Conservation (phyloP, 1,140 invertebrate genomes). For the Caenorhabditis brenneri region DNA sequence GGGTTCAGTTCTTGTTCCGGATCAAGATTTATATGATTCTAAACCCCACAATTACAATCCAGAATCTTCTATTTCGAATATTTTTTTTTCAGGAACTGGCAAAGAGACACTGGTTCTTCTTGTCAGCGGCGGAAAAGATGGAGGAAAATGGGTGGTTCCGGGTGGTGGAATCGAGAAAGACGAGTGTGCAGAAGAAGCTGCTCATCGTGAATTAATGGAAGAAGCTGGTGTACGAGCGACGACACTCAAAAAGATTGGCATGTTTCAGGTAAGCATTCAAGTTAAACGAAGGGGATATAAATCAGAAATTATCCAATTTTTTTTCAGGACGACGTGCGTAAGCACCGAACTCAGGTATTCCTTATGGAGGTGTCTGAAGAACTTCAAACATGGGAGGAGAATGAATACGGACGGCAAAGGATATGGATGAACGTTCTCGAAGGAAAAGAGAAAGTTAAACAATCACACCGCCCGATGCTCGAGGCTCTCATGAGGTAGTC, state of each 20-base stretch:
- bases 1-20: no score
- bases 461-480: slow-evolving; percentile 9
- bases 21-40: no score
- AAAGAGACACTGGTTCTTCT: slow-evolving; percentile 31
- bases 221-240: slow-evolving; percentile 47
- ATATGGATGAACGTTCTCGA: slow-evolving; percentile 28
- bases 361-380: slow-evolving; percentile 42
- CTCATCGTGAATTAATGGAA: slow-evolving; percentile 46
- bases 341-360: slow-evolving; percentile 48
- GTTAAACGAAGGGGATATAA: not conserved
- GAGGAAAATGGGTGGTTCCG: slow-evolving; percentile 48
- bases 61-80: no score
- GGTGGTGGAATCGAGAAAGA: slow-evolving; percentile 53
- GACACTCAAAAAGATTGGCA: slow-evolving; percentile 12
- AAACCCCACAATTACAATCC: no score
- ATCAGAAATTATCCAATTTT: not conserved
- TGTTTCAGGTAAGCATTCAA: slow-evolving; percentile 46
- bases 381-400: slow-evolving; percentile 47
- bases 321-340: slow-evolving; percentile 49
- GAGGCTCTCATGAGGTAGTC: slow-evolving; percentile 29
- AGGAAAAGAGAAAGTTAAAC: not conserved
- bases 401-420: slow-evolving; percentile 10
- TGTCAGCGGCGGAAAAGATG: slow-evolving; percentile 48
- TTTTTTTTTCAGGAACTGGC: slow-evolving; percentile 40
- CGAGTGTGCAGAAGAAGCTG: slow-evolving; percentile 48